These are phyloP conservation scores for Antidorcas marsupialis DNA, from an alignment of 2,113 vertebrate genomes.

Conservation along the genomic window DNA sequence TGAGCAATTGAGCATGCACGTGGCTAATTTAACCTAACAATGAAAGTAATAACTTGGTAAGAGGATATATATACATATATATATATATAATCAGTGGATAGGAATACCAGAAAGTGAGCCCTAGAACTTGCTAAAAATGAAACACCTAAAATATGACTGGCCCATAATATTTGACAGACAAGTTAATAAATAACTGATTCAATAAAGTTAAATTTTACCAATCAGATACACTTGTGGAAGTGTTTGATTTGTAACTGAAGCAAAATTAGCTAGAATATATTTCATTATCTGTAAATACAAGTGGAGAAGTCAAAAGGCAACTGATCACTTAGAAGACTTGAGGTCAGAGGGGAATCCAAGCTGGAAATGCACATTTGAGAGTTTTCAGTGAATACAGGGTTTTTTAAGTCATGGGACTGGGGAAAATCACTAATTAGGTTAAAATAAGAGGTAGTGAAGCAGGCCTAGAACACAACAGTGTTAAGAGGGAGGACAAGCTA, in stretches of 20 bases:
- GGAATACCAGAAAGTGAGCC: neutral
- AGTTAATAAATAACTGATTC: neutral
- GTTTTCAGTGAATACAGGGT: neutral
- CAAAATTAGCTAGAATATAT: neutral
- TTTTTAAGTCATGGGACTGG: neutral
- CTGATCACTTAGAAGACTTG: neutral
- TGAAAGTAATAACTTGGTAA: neutral
- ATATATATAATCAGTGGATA: neutral
- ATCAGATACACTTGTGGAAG: neutral
- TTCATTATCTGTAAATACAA: neutral
- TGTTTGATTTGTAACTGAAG: neutral
- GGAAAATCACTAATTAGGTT: neutral
- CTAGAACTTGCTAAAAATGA: neutral
- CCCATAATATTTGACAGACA: neutral
- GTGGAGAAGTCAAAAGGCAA: neutral
- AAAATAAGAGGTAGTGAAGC: neutral
- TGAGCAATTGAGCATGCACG: neutral
- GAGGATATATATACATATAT: neutral
- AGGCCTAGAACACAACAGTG: neutral
- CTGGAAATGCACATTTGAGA: neutral
- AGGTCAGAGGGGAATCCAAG: neutral
- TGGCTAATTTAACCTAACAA: neutral
- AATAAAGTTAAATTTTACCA: neutral
- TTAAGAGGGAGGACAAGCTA: neutral
- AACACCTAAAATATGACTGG: neutral